A percentile compares a stretch with the other conserved stretches of the same genome.
phyloP scores from a whole-genome alignment of 2,797 vertebrate species.

The Caiman crocodilus region DNA sequence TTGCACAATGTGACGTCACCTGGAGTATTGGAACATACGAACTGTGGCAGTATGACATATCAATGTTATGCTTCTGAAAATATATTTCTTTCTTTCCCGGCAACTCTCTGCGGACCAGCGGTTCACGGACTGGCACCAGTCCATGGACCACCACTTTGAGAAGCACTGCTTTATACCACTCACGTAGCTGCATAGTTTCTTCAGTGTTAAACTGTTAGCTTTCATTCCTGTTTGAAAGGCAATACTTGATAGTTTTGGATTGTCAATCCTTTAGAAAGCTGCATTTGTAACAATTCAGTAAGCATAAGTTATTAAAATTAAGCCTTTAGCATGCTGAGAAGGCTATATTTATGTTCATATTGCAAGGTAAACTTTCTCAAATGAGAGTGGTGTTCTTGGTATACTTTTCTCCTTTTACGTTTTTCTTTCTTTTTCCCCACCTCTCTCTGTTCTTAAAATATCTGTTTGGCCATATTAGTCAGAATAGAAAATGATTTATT shows the following conservation, averaged over 20 bases:
- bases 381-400: neutral
- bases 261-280: slow-evolving; percentile 75
- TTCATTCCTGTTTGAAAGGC: slow-evolving; percentile 66
- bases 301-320: slow-evolving; percentile 78
- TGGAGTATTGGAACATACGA: too few relatives aligned
- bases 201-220: slow-evolving; percentile 55
- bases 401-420: too few relatives aligned
- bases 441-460: slow-evolving; percentile 31
- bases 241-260: slow-evolving; percentile 73
- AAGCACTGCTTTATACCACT: neutral
- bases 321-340: slow-evolving; percentile 61
- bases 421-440: neutral
- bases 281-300: slow-evolving; percentile 79
- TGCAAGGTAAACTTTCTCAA: slow-evolving; percentile 28
- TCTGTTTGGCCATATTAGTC: neutral
- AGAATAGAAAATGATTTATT: neutral
- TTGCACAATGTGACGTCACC: too few relatives aligned
- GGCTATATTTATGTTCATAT: slow-evolving; percentile 34
- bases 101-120: too few relatives aligned
- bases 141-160: too few relatives aligned
- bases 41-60: too few relatives aligned
- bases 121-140: too few relatives aligned
- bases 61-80: too few relatives aligned
- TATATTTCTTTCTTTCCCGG: too few relatives aligned
- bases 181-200: slow-evolving; percentile 40